Percentiles rank a stretch among this genome's conserved stretches.
Conservation (phyloP, 2,888 invertebrate species). For the Xanthia togata region DNA sequence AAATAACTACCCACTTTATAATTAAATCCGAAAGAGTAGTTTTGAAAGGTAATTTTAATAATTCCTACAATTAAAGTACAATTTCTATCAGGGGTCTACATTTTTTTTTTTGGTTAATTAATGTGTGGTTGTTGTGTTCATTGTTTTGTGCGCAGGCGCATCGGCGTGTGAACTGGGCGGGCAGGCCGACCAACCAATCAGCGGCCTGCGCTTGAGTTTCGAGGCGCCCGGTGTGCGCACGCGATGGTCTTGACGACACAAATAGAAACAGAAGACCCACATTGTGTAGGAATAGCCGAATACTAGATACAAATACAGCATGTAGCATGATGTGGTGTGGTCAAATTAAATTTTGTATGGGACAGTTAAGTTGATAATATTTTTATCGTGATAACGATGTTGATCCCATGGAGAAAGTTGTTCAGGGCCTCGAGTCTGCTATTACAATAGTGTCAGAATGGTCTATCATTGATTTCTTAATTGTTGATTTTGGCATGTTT, state of each 20-base stretch:
- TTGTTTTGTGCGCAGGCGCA: constrained; percentile 75
- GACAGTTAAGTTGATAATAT: not conserved
- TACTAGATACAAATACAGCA: not conserved
- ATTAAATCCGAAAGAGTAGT: constrained; percentile 56
- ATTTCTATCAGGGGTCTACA: constrained; percentile 50
- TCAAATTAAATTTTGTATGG: too few relatives aligned
- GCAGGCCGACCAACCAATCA: constrained; percentile 75
- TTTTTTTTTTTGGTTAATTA: constrained; percentile 53
- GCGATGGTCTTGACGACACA: constrained; percentile 27
- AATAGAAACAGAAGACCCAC: constrained; percentile 45
- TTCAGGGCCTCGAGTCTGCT: too few relatives aligned
- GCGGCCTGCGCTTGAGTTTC: constrained; percentile 63
- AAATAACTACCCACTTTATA: constrained; percentile 48
- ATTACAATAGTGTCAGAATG: too few relatives aligned
- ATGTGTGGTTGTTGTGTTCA: constrained; percentile 60
- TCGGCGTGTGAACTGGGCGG: constrained; percentile 76
- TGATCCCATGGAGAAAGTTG: not conserved
- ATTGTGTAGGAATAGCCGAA: not conserved
- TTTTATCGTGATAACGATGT: not conserved
- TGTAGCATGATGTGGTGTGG: not conserved
- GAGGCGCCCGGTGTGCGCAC: constrained; percentile 59
- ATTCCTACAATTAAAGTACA: constrained; percentile 56
- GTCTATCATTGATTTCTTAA: too few relatives aligned
- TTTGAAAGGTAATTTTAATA: constrained; percentile 59
- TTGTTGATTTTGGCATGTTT: too few relatives aligned